Evolutionary conservation across 2,113 vertebrate genomes (phyloP), one percentile per base, ranked within the genome.

Genomic region (Fregetta grallaria): DNA sequence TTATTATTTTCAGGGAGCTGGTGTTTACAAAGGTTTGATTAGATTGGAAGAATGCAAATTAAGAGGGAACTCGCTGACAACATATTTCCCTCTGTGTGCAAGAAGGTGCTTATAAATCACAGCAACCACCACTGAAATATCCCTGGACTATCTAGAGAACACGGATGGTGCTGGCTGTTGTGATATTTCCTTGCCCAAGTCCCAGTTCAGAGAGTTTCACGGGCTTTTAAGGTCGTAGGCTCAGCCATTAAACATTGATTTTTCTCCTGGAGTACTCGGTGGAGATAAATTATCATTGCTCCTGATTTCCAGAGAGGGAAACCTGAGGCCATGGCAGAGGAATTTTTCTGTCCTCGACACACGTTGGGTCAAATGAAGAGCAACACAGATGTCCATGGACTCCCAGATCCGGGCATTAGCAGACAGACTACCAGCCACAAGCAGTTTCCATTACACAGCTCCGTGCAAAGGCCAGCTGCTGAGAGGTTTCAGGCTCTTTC

Each of bases 1-100:
- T 79, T 70, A 93, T 80, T 91, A 47, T 87, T 95, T 97, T 74
- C 84, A 21, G 10, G 23, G 73, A 47, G 78, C 36, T 90, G 68
- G 11, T 91, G 93, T 90, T 97, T 84, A 40, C 88, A 61, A 67
- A 93, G 82, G 82, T 40, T 59, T 94, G 90, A 90, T 96, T 93
- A 45, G 86, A 88, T 75, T 61, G 88, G 72, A 75, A 75, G 70
- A 81, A 74, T 44, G 82, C 47, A 83, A 95, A 95, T 80, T 34
- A 83, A 42, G 52, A 36, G 47, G 58, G 80, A 80, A 68, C 62
- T 79, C 7, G 3, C 38, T 70, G 80, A 8, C 7, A 23, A 4
- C 1, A 0, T 25, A 18, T 17, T 76, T 45, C 67, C 85, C 82
- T 55, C 34, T 2, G 30, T 7, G 61, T 13, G 59, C 79, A 25